Conservation (phyloP, 2,888 invertebrate genomes). For the Cryptus armator region DNA sequence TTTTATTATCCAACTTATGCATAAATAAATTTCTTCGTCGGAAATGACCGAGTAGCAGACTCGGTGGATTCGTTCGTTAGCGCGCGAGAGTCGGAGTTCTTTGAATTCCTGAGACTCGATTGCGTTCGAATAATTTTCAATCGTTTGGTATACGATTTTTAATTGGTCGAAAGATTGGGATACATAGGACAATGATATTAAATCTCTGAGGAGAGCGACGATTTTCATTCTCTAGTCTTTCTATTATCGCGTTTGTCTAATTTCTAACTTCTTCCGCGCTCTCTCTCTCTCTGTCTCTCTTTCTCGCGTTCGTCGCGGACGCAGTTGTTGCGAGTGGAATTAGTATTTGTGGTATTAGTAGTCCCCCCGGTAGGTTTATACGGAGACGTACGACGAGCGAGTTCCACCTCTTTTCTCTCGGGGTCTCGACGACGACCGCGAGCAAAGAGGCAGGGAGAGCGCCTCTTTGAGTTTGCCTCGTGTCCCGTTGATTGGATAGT, state of each 20-base stretch:
- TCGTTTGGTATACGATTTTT: background rate
- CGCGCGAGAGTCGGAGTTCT: background rate
- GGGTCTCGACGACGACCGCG: constrained; percentile 32
- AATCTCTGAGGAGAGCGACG: background rate
- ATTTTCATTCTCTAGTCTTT: background rate
- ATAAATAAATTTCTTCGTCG: constrained; percentile 1
- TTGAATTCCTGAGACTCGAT: background rate
- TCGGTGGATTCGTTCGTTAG: background rate
- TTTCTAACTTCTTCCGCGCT: background rate
- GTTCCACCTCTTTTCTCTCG: constrained; percentile 7
- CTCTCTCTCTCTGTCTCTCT: background rate
- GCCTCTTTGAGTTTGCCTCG: constrained; percentile 58
- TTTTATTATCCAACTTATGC: background rate
- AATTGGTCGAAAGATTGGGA: background rate
- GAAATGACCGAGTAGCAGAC: background rate
- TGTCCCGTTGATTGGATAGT: constrained; percentile 76
- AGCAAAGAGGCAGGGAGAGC: constrained; percentile 28
- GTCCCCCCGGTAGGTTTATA: background rate
- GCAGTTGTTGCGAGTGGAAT: constrained; percentile 20
- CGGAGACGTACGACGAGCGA: constrained; percentile 16
- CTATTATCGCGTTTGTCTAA: background rate
- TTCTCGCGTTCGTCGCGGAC: background rate
- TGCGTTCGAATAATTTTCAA: too few species aligned
- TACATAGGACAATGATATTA: background rate
- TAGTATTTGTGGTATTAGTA: constrained; percentile 4